Base-by-base conservation (phyloP, 2,888 invertebrate genomes). In the Catocala sponsa region DNA sequence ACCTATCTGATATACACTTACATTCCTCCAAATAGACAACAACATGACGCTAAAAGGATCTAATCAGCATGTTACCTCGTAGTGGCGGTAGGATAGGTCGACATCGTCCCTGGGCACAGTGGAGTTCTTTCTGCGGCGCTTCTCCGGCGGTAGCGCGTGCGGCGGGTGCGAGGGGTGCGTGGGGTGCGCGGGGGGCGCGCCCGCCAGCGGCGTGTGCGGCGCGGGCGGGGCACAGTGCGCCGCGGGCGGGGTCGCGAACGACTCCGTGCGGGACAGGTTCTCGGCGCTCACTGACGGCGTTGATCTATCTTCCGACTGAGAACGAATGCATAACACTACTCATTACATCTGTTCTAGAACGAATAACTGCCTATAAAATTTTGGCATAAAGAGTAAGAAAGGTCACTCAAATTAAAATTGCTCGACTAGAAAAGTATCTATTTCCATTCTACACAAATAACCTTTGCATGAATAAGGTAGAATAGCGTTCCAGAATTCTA, bases 231-330 rank as follows among this genome's bases (percentile, higher is more conserved):
- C 85, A 79, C 87, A 87, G 82, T 93, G 86, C 68, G 92, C 84
- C 53, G 91, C 85, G 63, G 91, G 87, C 65, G 95, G 88, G 68
- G 92, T 91, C 65, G 93, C 91, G 84, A 92, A 92, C 70, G 87
- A 84, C 73, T 92, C 91, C 65, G 89, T 83, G 66, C 94, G 90
- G 55, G 91, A 92, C 33, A 94, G 85, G 82, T 95, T 95, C 86
- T 94, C 94, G 44, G 94, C 94, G 62, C 92, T 91, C 68, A 90
- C 91, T 25, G 90, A 91, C 59, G 95, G 94, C 74, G 95, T 94
- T 51, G 93, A 91, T 53, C 94, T 89, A 63, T 91, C 95, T 76
- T 95, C 95, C 73, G 88, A 86, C 94, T 95, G 85, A 47, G 59
- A 70, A 76, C 43, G 11, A 51, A 44, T 25, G 4, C 9, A 35